These are phyloP conservation scores for Drosophila infuscata DNA, from an alignment of 2,888 invertebrate species.

Conservation along the genomic window DNA sequence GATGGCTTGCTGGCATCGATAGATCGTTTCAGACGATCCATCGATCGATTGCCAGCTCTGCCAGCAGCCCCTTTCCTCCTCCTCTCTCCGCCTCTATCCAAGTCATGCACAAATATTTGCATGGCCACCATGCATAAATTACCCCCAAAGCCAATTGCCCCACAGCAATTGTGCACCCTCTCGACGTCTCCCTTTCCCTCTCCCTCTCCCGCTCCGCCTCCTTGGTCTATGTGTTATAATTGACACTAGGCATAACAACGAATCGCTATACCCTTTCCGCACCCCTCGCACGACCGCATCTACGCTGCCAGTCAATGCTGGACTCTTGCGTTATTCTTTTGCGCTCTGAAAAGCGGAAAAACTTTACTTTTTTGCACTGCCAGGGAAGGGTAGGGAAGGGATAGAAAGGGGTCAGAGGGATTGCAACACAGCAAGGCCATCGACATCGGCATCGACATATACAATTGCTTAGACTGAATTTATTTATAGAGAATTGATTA, in stretches of 20 bases:
- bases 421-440: slow-evolving; percentile 40
- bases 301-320: slow-evolving; percentile 62
- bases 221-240: slow-evolving; percentile 32
- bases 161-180: slow-evolving; percentile 21
- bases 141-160: slow-evolving; percentile 69
- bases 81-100: no score
- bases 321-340: slow-evolving; percentile 1
- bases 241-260: slow-evolving; percentile 57
- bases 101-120: slow-evolving; percentile 1
- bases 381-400: not conserved
- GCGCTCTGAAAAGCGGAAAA: slow-evolving; percentile 46
- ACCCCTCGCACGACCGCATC: slow-evolving; percentile 55
- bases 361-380: slow-evolving; percentile 23
- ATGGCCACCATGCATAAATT: slow-evolving; percentile 60
- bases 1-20: slow-evolving; percentile 60
- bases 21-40: slow-evolving; percentile 46
- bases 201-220: not conserved
- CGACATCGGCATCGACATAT: slow-evolving; percentile 39
- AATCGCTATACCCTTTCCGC: slow-evolving; percentile 11
- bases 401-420: not conserved
- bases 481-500: slow-evolving; percentile 49
- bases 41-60: slow-evolving; percentile 16
- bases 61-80: not conserved
- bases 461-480: slow-evolving; percentile 48
- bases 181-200: not conserved